Base-by-base conservation (phyloP, 2,888 invertebrate genomes). In the Dermolepida albohirtum region DNA sequence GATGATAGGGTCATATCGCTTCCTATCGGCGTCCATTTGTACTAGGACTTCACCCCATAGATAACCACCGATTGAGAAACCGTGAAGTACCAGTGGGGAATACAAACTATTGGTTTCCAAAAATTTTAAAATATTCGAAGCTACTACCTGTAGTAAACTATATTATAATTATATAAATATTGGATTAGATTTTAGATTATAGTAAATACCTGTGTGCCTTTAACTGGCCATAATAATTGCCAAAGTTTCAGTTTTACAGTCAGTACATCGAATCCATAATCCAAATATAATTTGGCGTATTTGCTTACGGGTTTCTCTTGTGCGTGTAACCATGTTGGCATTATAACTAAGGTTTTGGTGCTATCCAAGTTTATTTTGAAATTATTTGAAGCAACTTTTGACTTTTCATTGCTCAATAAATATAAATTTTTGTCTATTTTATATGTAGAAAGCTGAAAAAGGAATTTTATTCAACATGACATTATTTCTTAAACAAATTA, bases 51-150 rank as follows among this genome's bases (percentile, higher is more conserved):
- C 96, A 14, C 95, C 94, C 90, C 93, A 93, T 76, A 95, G 84
- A 82, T 96, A 96, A 0, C 92, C 96, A 1, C 92, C 96, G 0
- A 96, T 94, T 0, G 96, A 96, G 84, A 96, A 96, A 1, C 95
- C 96, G 82, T 97, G 96, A 40, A 96, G 81, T 41, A 95, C 84
- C 70, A 95, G 82, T 2, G 92, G 91, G 17, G 89, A 85, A 66
- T 89, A 89, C 63, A 82, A 79, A 49, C 87, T 85, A 77, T 93
- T 92, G 62, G 86, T 85, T 29, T 89, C 86, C 79, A 96, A 84
- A 79, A 95, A 92, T 73, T 90, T 89, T 27, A 95, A 79, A 27
- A 95, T 84, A 74, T 94, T 92, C 1, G 85, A 86, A 0, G 95
- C 93, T 54, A 95, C 88, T 68, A 91, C 78, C 92, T 95, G 85